A percentile compares a stretch with the other conserved stretches of the same genome.
Evolutionary conservation across 2,797 vertebrate genomes (phyloP).

Genomic region (Eutrigla gurnardus): DNA sequence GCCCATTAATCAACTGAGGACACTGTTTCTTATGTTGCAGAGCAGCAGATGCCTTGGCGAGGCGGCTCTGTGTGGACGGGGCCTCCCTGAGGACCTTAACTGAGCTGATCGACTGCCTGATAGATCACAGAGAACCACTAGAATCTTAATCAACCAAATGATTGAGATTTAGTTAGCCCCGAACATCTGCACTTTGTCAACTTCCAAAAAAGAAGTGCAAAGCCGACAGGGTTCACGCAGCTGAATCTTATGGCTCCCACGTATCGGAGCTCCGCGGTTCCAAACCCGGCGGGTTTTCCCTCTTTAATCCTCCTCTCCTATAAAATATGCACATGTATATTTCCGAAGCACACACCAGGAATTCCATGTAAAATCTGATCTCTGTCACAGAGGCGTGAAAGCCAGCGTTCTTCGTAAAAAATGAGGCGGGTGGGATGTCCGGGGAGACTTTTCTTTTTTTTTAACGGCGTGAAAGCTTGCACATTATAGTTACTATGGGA

Average conservation of each 20-base stretch:
- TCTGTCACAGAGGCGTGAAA: slow-evolving; percentile 54
- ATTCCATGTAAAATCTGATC: slow-evolving; percentile 67
- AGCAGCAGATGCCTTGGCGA: neutral
- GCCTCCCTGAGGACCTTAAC: slow-evolving; percentile 7
- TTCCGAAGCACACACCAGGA: slow-evolving; percentile 62
- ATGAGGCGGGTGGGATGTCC: slow-evolving; percentile 61
- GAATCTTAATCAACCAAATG: neutral
- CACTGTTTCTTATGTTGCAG: neutral
- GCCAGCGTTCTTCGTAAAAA: slow-evolving; percentile 65
- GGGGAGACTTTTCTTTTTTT: slow-evolving; percentile 65
- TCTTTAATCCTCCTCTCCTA: slow-evolving; percentile 57
- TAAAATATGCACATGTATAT: slow-evolving; percentile 71
- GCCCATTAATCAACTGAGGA: slow-evolving; percentile 10
- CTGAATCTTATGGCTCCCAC: slow-evolving; percentile 6
- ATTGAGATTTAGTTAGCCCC: neutral
- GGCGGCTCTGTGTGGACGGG: neutral
- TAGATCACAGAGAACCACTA: slow-evolving; percentile 13
- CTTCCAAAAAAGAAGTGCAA: neutral
- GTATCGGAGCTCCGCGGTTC: neutral
- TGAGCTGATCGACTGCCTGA: neutral
- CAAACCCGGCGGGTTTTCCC: slow-evolving; percentile 41
- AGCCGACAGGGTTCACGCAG: slow-evolving; percentile 27
- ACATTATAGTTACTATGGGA: slow-evolving; percentile 78
- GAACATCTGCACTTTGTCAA: slow-evolving; percentile 6
- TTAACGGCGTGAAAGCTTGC: slow-evolving; percentile 66